These are phyloP conservation scores for Hydrocynus forskahlii DNA, from an alignment of 2,797 vertebrate species.

Conservation along the genomic window DNA sequence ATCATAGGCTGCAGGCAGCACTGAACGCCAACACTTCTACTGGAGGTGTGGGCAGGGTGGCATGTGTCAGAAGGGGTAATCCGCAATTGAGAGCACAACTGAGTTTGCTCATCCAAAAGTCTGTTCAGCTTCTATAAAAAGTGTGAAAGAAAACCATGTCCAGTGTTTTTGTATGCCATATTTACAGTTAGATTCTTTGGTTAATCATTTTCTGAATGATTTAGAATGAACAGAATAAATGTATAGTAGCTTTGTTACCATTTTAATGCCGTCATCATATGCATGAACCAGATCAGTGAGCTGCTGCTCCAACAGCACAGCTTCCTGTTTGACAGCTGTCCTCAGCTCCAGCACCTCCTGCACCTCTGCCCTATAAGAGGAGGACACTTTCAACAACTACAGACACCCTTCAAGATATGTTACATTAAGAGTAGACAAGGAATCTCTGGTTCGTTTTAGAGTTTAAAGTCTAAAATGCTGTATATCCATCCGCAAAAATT, in stretches of 20 bases:
- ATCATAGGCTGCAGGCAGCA: conserved; percentile 57
- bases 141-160: neutral
- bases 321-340: conserved; percentile 71
- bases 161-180: no score
- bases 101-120: conserved; percentile 76
- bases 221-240: neutral
- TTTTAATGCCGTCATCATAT: conserved; percentile 71
- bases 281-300: conserved; percentile 69
- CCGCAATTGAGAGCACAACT: conserved; percentile 71
- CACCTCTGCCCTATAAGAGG: conserved; percentile 66
- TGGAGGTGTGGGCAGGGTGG: conserved; percentile 24
- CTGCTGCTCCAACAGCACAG: conserved; percentile 70
- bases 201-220: neutral
- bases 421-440: neutral
- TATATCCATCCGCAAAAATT: no score
- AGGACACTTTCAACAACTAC: neutral
- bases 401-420: no score
- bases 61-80: conserved; percentile 51
- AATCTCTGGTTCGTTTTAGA: neutral
- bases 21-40: conserved; percentile 66
- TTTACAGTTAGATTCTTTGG: no score
- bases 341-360: conserved; percentile 69
- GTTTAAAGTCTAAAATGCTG: no score
- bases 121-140: conserved; percentile 71
- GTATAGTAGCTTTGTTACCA: conserved; percentile 58